Percentiles rank a stretch among this genome's conserved stretches.
Evolutionary conservation across 2,113 vertebrate species (phyloP).

Genomic region (Crotophaga sulcirostris): DNA sequence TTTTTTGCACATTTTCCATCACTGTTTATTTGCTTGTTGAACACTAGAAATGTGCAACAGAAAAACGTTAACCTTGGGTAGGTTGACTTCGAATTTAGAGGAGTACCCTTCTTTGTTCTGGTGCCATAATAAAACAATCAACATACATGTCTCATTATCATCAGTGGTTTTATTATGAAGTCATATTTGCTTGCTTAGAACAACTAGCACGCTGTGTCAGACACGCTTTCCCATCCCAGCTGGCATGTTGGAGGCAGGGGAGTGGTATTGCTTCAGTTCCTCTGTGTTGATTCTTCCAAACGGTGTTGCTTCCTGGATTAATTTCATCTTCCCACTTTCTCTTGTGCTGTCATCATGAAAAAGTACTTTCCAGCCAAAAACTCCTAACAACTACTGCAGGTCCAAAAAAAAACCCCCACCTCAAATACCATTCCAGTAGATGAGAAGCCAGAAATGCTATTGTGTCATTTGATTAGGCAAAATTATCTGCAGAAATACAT

Average conservation of each 20-base stretch:
- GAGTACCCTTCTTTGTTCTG: neutral
- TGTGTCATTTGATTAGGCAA: neutral
- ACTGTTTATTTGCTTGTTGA: neutral
- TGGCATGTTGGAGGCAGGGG: neutral
- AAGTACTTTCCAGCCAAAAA: neutral
- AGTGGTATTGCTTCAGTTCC: neutral
- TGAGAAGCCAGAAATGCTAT: neutral
- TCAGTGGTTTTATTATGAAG: conserved; percentile 19
- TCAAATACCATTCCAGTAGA: neutral
- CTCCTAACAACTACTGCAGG: neutral
- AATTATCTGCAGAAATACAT: neutral
- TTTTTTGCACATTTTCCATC: neutral
- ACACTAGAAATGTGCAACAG: neutral
- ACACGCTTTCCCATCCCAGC: neutral
- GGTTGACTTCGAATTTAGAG: neutral
- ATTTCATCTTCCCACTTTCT: neutral
- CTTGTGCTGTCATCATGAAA: neutral
- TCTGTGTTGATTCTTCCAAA: neutral
- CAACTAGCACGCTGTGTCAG: neutral
- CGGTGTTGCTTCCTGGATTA: neutral
- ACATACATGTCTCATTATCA: neutral
- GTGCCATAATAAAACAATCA: neutral
- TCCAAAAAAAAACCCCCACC: neutral
- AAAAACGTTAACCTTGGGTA: neutral
- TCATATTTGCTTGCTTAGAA: neutral